Evolutionary conservation across 1,140 invertebrate genomes (phyloP).

Genomic region (Drosophila teissieri): DNA sequence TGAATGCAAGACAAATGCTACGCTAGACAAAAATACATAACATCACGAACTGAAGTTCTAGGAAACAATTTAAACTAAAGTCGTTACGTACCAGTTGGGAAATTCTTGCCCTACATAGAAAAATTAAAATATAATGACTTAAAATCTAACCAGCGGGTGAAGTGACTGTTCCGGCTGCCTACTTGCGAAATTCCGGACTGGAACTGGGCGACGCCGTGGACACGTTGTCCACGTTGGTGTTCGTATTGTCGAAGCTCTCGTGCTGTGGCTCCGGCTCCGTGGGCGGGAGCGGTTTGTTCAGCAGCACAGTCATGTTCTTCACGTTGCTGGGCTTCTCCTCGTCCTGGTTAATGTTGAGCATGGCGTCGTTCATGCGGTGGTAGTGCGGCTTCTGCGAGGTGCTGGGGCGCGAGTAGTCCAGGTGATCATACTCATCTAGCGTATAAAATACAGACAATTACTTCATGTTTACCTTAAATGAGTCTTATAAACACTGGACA

Average conservation of each 20-base stretch:
- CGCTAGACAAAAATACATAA: constrained; percentile 11
- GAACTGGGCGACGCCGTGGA: constrained; percentile 77
- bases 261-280: constrained; percentile 64
- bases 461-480: background rate
- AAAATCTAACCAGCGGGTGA: constrained; percentile 27
- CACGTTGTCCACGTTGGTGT: constrained; percentile 68
- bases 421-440: constrained; percentile 91
- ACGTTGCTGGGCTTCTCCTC: constrained; percentile 82
- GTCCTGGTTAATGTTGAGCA: constrained; percentile 77
- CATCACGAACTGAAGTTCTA: constrained; percentile 41
- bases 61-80: constrained; percentile 40
- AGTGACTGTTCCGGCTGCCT: constrained; percentile 23
- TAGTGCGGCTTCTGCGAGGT: constrained; percentile 93
- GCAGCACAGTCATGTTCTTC: constrained; percentile 75
- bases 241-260: constrained; percentile 76
- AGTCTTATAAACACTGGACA: constrained; percentile 28
- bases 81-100: background rate
- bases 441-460: constrained; percentile 2
- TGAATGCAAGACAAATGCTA: constrained; percentile 28
- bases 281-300: constrained; percentile 52
- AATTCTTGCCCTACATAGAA: background rate
- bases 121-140: constrained; percentile 30
- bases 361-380: constrained; percentile 86
- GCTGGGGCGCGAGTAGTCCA: constrained; percentile 92
- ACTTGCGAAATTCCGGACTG: constrained; percentile 71